Evolutionary conservation across 2,113 vertebrate genomes (phyloP).

Genomic region (Anoplopoma fimbria): DNA sequence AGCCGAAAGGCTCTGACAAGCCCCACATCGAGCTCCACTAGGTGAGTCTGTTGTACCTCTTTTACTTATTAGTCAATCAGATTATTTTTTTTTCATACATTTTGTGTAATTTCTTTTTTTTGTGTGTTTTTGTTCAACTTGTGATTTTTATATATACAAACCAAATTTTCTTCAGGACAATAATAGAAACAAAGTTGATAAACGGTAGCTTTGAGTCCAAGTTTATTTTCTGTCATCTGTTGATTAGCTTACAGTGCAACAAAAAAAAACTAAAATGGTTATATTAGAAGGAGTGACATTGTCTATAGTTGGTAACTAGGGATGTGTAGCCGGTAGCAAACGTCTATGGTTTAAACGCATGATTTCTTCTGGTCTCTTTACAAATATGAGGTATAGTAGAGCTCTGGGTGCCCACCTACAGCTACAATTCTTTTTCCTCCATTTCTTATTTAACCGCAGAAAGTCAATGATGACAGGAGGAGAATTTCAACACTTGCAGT

Average conservation of each 20-base stretch:
- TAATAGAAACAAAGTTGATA: background rate
- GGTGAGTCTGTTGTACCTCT: constrained; percentile 44
- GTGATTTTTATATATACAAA: too few species aligned
- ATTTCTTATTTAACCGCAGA: too few species aligned
- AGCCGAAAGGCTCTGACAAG: constrained; percentile 71
- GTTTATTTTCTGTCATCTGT: background rate
- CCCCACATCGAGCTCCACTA: constrained; percentile 29
- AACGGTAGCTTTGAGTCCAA: background rate
- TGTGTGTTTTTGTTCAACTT: background rate
- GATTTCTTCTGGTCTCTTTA: too few species aligned
- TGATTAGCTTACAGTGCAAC: background rate
- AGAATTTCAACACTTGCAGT: too few species aligned
- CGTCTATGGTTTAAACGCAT: too few species aligned
- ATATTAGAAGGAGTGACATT: background rate
- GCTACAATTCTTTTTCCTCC: too few species aligned
- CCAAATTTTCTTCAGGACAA: too few species aligned
- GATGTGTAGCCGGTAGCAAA: background rate
- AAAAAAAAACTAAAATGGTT: too few species aligned
- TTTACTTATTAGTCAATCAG: background rate
- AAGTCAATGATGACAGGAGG: too few species aligned
- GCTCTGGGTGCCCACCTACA: too few species aligned
- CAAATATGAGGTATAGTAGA: too few species aligned
- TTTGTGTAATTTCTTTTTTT: too few species aligned
- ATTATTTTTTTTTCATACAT: background rate
- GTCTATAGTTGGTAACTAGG: background rate